phyloP scores from a whole-genome alignment of 2,797 vertebrate species.

The Hephaestus fuliginosus region DNA sequence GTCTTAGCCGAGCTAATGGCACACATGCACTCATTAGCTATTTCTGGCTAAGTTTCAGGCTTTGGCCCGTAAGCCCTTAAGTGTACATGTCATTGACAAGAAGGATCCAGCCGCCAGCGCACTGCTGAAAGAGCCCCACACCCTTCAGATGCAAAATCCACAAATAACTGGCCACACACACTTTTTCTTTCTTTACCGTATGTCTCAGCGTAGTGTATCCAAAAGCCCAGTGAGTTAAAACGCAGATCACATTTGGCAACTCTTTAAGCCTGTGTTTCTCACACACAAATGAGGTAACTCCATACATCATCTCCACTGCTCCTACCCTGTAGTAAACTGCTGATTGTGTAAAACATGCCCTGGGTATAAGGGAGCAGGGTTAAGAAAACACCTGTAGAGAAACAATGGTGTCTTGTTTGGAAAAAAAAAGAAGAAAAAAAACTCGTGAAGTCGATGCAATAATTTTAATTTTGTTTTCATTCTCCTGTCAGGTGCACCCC shows the following conservation, averaged over 20 bases:
- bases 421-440: constrained; percentile 9
- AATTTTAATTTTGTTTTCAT: constrained; percentile 41
- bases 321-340: constrained; percentile 58
- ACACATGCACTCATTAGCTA: constrained; percentile 75
- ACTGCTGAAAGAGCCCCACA: constrained; percentile 27
- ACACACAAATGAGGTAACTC: constrained; percentile 60
- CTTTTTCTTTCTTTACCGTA: neutral
- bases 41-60: constrained; percentile 72
- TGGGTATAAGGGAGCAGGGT: constrained; percentile 48
- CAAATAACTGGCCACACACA: constrained; percentile 5
- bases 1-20: constrained; percentile 76
- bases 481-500: constrained; percentile 18
- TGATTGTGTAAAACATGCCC: constrained; percentile 64
- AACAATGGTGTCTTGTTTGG: constrained; percentile 52
- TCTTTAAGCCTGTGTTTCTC: constrained; percentile 39
- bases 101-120: constrained; percentile 54
- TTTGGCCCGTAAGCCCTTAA: constrained; percentile 74
- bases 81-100: constrained; percentile 74
- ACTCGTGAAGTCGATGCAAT: constrained; percentile 10
- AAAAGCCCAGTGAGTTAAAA: constrained; percentile 47
- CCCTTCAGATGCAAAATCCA: constrained; percentile 30
- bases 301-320: constrained; percentile 42
- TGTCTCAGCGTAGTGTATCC: constrained; percentile 36
- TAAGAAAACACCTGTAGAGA: constrained; percentile 70
- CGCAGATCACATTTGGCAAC: constrained; percentile 47